A percentile compares a stretch with the other conserved stretches of the same genome.
phyloP scores from a whole-genome alignment of 2,797 vertebrate species.

The Scarus forsteni region DNA sequence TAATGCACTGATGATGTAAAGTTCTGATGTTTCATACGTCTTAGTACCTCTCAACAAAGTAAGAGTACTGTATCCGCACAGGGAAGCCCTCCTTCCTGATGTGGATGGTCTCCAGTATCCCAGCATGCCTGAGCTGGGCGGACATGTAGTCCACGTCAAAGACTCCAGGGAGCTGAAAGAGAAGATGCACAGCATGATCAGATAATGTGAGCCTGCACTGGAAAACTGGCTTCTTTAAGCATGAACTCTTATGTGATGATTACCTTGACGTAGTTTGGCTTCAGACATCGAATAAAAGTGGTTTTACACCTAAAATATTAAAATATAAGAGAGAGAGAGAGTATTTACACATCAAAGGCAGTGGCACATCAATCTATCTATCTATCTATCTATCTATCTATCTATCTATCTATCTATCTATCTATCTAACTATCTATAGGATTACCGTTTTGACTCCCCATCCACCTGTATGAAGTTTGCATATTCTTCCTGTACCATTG shows the following conservation, averaged over 20 bases:
- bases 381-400: too few relatives aligned
- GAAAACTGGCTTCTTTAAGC: not conserved
- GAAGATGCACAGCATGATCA: slow-evolving; percentile 1
- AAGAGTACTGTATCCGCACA: slow-evolving; percentile 82
- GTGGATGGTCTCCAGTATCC: slow-evolving; percentile 88
- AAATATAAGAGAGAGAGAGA: slow-evolving; percentile 1
- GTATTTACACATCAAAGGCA: too few relatives aligned
- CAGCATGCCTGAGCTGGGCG: slow-evolving; percentile 88
- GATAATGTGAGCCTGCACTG: not conserved
- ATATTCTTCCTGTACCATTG: too few relatives aligned
- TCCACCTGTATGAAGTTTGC: too few relatives aligned
- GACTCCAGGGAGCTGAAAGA: slow-evolving; percentile 84
- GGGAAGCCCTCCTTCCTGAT: slow-evolving; percentile 89
- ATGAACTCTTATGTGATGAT: slow-evolving; percentile 12
- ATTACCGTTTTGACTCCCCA: too few relatives aligned
- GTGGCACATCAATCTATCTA: too few relatives aligned
- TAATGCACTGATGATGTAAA: too few relatives aligned
- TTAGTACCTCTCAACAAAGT: slow-evolving; percentile 88
- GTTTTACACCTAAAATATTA: slow-evolving; percentile 84
- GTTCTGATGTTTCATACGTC: not conserved
- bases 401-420: too few relatives aligned
- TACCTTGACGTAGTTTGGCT: slow-evolving; percentile 92
- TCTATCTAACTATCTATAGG: too few relatives aligned
- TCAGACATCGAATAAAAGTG: slow-evolving; percentile 91
- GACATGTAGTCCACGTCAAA: slow-evolving; percentile 91